Base-by-base conservation (phyloP, 2,113 vertebrate species). In the Hippocampus comes region DNA sequence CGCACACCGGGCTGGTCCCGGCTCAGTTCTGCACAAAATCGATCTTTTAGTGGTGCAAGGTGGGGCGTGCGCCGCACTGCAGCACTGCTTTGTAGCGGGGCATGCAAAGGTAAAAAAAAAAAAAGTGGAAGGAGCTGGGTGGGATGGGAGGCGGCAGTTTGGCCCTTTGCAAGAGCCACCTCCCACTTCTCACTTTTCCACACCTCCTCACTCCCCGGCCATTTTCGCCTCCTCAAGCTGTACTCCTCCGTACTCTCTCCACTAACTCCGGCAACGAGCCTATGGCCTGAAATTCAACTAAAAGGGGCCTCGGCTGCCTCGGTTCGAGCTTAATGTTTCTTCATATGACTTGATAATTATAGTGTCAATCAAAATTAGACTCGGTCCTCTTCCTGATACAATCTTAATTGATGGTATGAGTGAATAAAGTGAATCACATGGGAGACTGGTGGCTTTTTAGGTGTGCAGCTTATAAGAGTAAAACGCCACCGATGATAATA, bases 201-300 rank as follows among this genome's bases (percentile, higher is more conserved):
- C 74, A 73, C 70, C 72, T 74, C 75, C 61, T 70, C n/a, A 27
- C 57, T 53, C 53, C 21, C 42, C 53, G 4, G 23, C 61, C 59
- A 21, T 55, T 65, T 70, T 59, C 49, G 21, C 63, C 78, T 73
- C 43, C 69, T 78, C 73, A 18, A 14, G 78, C 63, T 72, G 76
- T 42, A 46, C 71, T 82, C 81, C 78, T 80, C 79, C 82, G 82
- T 87, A 68, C 70, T 77, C 78, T 70, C 79, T 70, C 68, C 72
- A 60, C 83, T 51, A 76, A 56, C 75, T 86, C 84, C 82, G 79
- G 89, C 89, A 84, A 89, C 81, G 84, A 86, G 89, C 86, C 87
- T 84, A 74, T 89, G 89, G 89, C 86, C 90, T 91, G 87, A 90
- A 89, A 89, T 93, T 79, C 89, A 89, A 91, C 85, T 79, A 79